Evolutionary conservation across 2,113 vertebrate species (phyloP).

Genomic region (Cairina moschata): DNA sequence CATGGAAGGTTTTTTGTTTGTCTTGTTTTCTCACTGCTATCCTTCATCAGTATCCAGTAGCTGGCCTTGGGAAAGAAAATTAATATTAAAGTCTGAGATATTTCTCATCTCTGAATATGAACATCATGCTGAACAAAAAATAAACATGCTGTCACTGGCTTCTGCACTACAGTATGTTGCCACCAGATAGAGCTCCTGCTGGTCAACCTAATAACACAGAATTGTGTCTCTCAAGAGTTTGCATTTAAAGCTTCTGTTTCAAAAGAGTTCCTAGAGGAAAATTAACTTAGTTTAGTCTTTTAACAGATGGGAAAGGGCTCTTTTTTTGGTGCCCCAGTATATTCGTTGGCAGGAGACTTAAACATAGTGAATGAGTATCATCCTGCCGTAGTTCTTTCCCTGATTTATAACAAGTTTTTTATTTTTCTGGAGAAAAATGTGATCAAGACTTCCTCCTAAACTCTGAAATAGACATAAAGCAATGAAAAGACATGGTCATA

Average conservation of each 20-base stretch:
- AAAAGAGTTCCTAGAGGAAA: neutral
- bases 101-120: neutral
- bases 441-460: neutral
- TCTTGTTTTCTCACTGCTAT: neutral
- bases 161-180: slow-evolving; percentile 15
- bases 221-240: neutral
- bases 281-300: neutral
- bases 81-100: neutral
- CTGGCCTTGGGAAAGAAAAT: neutral
- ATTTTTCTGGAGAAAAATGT: neutral
- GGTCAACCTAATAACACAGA: neutral
- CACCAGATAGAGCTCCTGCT: slow-evolving; percentile 43
- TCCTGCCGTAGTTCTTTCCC: neutral
- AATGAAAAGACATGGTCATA: neutral
- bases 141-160: accelerated
- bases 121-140: neutral
- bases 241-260: neutral
- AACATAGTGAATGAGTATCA: neutral
- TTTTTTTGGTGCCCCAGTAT: neutral
- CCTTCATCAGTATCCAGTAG: neutral
- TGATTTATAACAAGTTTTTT: neutral
- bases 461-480: neutral
- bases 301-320: neutral
- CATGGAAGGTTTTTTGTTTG: accelerated
- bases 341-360: neutral